These are phyloP conservation scores for Cyprinella venusta DNA, from an alignment of 2,797 vertebrate genomes.

Conservation along the genomic window DNA sequence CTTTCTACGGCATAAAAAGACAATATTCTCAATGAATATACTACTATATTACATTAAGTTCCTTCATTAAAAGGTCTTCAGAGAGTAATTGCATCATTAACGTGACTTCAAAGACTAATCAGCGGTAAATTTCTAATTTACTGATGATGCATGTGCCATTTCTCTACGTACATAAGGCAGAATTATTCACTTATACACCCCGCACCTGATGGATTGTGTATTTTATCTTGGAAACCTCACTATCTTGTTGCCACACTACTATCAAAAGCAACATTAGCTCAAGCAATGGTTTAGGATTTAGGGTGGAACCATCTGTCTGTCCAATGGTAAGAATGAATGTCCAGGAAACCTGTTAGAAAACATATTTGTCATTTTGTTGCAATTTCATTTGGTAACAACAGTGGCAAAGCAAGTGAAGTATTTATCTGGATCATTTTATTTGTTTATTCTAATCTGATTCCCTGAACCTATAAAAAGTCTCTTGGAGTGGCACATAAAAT, in stretches of 20 bases:
- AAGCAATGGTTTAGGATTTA: not conserved
- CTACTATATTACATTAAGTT: slow-evolving; percentile 28
- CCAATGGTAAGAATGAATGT: too few relatives aligned
- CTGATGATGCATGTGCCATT: slow-evolving; percentile 39
- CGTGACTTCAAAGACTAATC: slow-evolving; percentile 56
- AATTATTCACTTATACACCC: not conserved
- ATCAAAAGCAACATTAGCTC: not conserved
- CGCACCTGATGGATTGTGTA: not conserved
- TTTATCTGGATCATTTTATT: not conserved
- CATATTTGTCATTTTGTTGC: slow-evolving; percentile 18
- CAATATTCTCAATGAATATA: slow-evolving; percentile 5
- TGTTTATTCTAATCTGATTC: slow-evolving; percentile 8
- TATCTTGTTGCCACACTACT: not conserved
- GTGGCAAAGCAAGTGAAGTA: not conserved
- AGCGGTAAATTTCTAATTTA: slow-evolving; percentile 48
- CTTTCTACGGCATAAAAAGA: slow-evolving; percentile 7
- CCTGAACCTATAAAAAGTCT: slow-evolving; percentile 19
- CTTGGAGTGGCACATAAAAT: slow-evolving; percentile 16
- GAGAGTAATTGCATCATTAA: slow-evolving; percentile 57
- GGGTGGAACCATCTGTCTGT: not conserved
- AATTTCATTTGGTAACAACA: slow-evolving; percentile 6
- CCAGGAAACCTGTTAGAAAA: slow-evolving; percentile 6
- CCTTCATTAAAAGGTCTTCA: slow-evolving; percentile 49
- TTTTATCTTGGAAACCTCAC: not conserved
- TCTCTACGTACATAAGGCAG: not conserved